Evolutionary conservation across 2,797 vertebrate genomes (phyloP), one percentile per base, ranked within the genome.

Genomic region (Aulostomus chinensis): DNA sequence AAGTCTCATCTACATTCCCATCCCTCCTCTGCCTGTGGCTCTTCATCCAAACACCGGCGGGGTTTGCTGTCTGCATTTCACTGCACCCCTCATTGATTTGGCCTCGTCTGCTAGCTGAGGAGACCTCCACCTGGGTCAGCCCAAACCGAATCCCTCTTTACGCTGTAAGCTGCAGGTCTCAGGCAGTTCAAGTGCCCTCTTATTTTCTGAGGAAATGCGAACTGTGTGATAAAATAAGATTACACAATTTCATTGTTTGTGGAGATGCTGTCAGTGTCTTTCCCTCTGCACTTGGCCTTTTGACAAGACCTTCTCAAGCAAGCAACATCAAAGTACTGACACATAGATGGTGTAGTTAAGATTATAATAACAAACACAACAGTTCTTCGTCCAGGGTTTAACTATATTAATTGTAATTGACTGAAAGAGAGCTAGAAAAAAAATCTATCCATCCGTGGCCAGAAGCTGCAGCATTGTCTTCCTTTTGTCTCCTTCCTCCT

Each of bases 71-170:
- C 76, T 72, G 71, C 65, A 54, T 75, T 66, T 70, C 64, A 58
- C 66, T 58, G 52, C 65, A 59, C 41, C 55, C 46, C 55, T 84
- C 72, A 87, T 83, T 75, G 81, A 87, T 83, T 80, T 55, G 49
- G 52, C 61, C 60, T 78, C 16, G 49, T 72, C 60, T 68, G 48
- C 58, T 67, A 69, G 76, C 64, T 49, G 59, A 67, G 40, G 64
- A 74, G 64, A 69, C 59, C 68, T 73, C 71, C 49, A 68, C 60
- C 65, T 75, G 60, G 75, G 58, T 75, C 75, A 53, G 39, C 25
- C 65, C 64, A 62, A 75, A 72, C 63, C 50, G 48, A 76, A 71
- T 64, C 65, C 61, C 46, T 71, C 55, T 78, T 72, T 53, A 61
- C 52, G 51, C 68, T 51, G 26, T 64, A 60, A 55, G 34, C 60